These are phyloP conservation scores for Paramormyrops hopkinsi DNA, from an alignment of 2,797 vertebrate species.

Conservation along the genomic window DNA sequence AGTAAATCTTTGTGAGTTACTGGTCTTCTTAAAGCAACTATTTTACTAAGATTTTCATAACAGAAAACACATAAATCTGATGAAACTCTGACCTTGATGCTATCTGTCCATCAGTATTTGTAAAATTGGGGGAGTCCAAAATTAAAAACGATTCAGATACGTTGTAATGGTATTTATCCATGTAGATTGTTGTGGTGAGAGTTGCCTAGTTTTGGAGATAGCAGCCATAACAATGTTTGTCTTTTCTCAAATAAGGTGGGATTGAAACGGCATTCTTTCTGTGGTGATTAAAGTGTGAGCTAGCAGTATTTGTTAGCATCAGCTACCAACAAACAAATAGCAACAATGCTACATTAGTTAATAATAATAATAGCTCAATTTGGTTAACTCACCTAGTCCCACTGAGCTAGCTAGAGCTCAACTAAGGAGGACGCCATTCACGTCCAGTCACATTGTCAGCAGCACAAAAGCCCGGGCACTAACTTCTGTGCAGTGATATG, in stretches of 20 bases:
- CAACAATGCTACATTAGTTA: background rate
- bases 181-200: background rate
- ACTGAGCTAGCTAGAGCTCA: background rate
- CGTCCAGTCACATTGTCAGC: background rate
- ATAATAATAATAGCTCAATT: background rate
- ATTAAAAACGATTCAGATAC: background rate
- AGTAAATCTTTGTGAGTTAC: slow-evolving; percentile 5
- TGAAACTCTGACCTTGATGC: background rate
- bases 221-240: background rate
- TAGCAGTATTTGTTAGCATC: background rate
- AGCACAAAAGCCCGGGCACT: background rate
- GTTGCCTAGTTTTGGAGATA: background rate
- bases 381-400: background rate
- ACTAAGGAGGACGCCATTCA: background rate
- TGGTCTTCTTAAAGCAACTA: background rate
- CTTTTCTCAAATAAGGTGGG: background rate
- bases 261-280: background rate
- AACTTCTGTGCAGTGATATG: background rate
- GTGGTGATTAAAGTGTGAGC: background rate
- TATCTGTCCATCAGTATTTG: background rate
- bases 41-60: background rate
- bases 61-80: background rate
- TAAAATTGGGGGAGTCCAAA: background rate
- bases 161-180: background rate
- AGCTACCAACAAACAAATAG: background rate